Percentiles rank a stretch among this genome's conserved stretches.
Evolutionary conservation across 2,797 vertebrate genomes (phyloP).

Genomic region (Acanthopagrus latus): DNA sequence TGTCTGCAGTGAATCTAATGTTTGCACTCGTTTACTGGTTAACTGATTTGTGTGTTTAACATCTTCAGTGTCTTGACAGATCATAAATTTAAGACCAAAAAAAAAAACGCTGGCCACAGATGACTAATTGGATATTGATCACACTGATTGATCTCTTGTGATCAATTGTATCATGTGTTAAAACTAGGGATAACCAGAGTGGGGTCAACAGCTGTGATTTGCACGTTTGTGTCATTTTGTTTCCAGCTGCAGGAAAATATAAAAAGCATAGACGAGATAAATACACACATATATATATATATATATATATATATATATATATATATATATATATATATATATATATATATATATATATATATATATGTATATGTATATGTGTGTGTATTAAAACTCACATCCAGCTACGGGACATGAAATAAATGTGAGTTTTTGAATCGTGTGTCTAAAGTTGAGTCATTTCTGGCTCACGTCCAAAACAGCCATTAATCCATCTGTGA

Average conservation of each 20-base stretch:
- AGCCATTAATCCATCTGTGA: slow-evolving; percentile 9
- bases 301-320: background rate
- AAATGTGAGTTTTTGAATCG: background rate
- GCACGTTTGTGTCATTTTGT: background rate
- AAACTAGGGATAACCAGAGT: slow-evolving; percentile 13
- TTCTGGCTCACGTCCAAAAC: slow-evolving; percentile 14
- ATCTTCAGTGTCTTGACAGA: slow-evolving; percentile 4
- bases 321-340: background rate
- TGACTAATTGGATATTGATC: slow-evolving; percentile 58
- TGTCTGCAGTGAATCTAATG: background rate
- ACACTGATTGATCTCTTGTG: slow-evolving; percentile 24
- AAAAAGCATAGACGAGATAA: background rate
- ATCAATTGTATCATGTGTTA: slow-evolving; percentile 51
- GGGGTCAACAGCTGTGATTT: background rate
- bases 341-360: background rate
- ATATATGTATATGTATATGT: too few relatives aligned
- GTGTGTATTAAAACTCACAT: background rate
- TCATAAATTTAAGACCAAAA: background rate
- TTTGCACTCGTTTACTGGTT: background rate
- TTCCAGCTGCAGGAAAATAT: slow-evolving; percentile 1
- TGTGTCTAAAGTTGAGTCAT: background rate
- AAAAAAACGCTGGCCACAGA: slow-evolving; percentile 8
- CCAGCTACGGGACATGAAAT: background rate
- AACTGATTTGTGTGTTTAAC: slow-evolving; percentile 30
- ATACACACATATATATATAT: too few relatives aligned